Percentiles rank a stretch among this genome's conserved stretches.
Conservation (phyloP, 2,888 invertebrate species). For the Chouioia cunea region DNA sequence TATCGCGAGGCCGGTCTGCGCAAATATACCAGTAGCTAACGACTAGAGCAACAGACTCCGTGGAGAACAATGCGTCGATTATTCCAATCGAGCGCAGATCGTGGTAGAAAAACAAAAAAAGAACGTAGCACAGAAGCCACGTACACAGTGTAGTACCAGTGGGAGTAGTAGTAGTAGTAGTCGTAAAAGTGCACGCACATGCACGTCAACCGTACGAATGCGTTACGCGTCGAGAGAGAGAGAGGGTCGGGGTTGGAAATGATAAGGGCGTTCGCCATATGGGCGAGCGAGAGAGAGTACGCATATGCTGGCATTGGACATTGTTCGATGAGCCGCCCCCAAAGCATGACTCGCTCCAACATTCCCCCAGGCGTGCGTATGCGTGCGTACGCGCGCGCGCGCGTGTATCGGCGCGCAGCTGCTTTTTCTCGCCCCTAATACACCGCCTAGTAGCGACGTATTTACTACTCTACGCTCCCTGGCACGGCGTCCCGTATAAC, state of each 20-base stretch:
- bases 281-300: slow-evolving; percentile 54
- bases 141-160: neutral
- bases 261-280: slow-evolving; percentile 60
- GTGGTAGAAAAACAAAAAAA: slow-evolving; percentile 1
- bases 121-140: neutral
- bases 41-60: too few relatives aligned
- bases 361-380: neutral
- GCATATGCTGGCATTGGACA: slow-evolving; percentile 47
- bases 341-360: too few relatives aligned
- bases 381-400: neutral
- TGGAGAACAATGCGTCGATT: too few relatives aligned
- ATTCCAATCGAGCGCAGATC: too few relatives aligned
- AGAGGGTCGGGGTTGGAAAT: slow-evolving; percentile 42
- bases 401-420: neutral
- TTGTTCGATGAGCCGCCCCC: slow-evolving; percentile 9
- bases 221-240: too few relatives aligned
- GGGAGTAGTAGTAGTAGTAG: slow-evolving; percentile 40
- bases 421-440: neutral
- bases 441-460: slow-evolving; percentile 43
- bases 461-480: slow-evolving; percentile 1
- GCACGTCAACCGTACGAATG: too few relatives aligned
- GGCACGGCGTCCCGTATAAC: too few relatives aligned
- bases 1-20: too few relatives aligned
- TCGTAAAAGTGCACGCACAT: too few relatives aligned
- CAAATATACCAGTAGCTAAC: too few relatives aligned